These are phyloP conservation scores for Polypterus bichir DNA, from an alignment of 2,113 vertebrate genomes.

Conservation along the genomic window DNA sequence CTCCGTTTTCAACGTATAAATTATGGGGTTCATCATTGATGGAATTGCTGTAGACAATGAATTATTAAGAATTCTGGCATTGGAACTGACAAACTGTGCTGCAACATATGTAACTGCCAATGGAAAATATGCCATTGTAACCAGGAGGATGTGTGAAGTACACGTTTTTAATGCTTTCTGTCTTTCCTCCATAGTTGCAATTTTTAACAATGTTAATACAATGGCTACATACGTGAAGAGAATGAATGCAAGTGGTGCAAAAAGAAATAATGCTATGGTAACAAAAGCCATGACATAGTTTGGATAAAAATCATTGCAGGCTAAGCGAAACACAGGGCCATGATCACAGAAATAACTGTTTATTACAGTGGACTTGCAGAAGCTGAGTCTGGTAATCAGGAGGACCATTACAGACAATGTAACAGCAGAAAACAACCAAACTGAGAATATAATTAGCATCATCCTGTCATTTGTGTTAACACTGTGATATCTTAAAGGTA, in stretches of 20 bases:
- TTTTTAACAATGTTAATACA: slow-evolving; percentile 19
- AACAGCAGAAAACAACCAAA: slow-evolving; percentile 26
- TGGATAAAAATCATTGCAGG: slow-evolving; percentile 35
- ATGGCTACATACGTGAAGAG: slow-evolving; percentile 25
- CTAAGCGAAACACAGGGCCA: slow-evolving; percentile 30
- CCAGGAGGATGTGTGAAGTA: slow-evolving; percentile 1
- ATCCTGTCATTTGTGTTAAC: slow-evolving; percentile 34
- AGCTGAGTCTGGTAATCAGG: slow-evolving; percentile 36
- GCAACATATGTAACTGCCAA: background rate
- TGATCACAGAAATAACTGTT: slow-evolving; percentile 45
- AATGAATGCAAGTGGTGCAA: slow-evolving; percentile 23
- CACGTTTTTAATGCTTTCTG: slow-evolving; percentile 9
- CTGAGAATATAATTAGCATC: slow-evolving; percentile 22
- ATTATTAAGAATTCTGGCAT: slow-evolving; percentile 18
- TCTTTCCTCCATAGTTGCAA: slow-evolving; percentile 17
- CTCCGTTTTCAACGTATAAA: slow-evolving; percentile 25
- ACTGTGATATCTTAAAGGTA: slow-evolving; percentile 34
- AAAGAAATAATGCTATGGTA: slow-evolving; percentile 14
- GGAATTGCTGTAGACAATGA: slow-evolving; percentile 18
- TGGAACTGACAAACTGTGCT: slow-evolving; percentile 3
- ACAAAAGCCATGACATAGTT: slow-evolving; percentile 11
- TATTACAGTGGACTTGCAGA: slow-evolving; percentile 37
- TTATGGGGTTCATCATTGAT: slow-evolving; percentile 24
- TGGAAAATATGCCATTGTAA: slow-evolving; percentile 1
- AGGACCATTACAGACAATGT: slow-evolving; percentile 3